phyloP scores from a whole-genome alignment of 2,888 invertebrate species.

The Drosophila niveifrons region DNA sequence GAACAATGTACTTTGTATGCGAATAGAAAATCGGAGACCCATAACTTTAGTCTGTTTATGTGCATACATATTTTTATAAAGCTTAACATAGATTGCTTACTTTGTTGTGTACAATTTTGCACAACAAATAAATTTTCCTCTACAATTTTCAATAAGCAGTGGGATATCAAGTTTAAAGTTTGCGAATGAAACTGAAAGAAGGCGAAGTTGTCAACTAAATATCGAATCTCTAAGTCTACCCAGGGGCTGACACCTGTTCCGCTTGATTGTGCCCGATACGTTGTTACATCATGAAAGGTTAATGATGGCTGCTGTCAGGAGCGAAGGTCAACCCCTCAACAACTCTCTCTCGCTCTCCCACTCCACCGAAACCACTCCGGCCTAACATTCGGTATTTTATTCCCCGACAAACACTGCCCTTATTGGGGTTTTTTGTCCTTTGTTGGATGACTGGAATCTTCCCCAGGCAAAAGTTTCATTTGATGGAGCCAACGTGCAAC shows the following conservation, averaged over 20 bases:
- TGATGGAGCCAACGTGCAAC: constrained; percentile 61
- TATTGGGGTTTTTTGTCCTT: constrained; percentile 43
- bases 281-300: constrained; percentile 77
- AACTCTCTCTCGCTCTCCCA: constrained; percentile 6
- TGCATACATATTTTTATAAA: too few relatives aligned
- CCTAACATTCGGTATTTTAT: constrained; percentile 17
- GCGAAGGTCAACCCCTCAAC: constrained; percentile 67
- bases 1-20: too few relatives aligned
- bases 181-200: not conserved
- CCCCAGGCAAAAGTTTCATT: constrained; percentile 76
- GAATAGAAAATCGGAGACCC: too few relatives aligned
- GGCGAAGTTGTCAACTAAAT: not conserved
- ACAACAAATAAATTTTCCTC: not conserved
- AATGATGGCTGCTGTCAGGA: constrained; percentile 81
- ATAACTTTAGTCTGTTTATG: too few relatives aligned
- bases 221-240: constrained; percentile 19
- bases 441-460: constrained; percentile 73
- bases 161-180: not conserved
- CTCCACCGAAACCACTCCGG: constrained; percentile 11
- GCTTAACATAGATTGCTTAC: too few relatives aligned
- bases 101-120: too few relatives aligned
- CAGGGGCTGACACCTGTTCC: constrained; percentile 69
- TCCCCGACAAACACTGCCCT: constrained; percentile 18
- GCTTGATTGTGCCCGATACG: constrained; percentile 70
- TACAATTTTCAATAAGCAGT: not conserved